A percentile compares a stretch with the other conserved stretches of the same genome.
These are phyloP conservation scores for Drosophila quadrilineata DNA, from an alignment of 1,140 invertebrate genomes.

Conservation along the genomic window DNA sequence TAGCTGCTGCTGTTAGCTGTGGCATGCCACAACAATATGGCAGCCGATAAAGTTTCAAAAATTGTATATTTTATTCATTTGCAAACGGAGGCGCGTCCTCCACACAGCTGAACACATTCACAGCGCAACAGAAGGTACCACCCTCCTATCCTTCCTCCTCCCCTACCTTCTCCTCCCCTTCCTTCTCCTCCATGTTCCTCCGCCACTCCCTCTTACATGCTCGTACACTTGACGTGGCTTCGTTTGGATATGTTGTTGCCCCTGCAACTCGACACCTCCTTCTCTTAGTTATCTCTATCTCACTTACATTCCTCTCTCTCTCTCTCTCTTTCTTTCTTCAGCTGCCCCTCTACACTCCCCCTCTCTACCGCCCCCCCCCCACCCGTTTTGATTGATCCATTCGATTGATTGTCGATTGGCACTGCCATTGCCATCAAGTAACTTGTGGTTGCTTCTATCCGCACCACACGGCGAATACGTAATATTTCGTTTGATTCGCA, in stretches of 20 bases:
- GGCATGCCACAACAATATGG: neutral
- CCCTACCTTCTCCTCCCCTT: too few species aligned
- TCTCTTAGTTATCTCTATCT: too few species aligned
- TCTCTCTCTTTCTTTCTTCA: neutral
- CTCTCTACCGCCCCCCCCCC: neutral
- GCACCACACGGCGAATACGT: too few species aligned
- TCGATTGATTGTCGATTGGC: conserved; percentile 8
- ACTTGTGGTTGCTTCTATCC: too few species aligned
- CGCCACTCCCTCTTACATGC: too few species aligned
- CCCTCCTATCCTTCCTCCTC: too few species aligned
- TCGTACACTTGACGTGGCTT: too few species aligned
- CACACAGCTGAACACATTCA: conserved; percentile 13
- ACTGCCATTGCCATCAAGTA: too few species aligned
- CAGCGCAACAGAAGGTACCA: neutral
- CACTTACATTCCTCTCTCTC: neutral
- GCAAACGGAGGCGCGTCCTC: neutral
- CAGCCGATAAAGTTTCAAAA: neutral
- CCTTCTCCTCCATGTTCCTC: too few species aligned
- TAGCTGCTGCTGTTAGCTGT: neutral
- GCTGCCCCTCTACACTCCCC: neutral
- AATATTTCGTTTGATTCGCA: too few species aligned
- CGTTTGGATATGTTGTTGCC: too few species aligned
- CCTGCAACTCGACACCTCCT: too few species aligned
- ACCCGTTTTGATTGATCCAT: neutral
- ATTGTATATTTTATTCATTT: conserved; percentile 28